phyloP scores from a whole-genome alignment of 2,797 vertebrate genomes.

The Lates japonicus region DNA sequence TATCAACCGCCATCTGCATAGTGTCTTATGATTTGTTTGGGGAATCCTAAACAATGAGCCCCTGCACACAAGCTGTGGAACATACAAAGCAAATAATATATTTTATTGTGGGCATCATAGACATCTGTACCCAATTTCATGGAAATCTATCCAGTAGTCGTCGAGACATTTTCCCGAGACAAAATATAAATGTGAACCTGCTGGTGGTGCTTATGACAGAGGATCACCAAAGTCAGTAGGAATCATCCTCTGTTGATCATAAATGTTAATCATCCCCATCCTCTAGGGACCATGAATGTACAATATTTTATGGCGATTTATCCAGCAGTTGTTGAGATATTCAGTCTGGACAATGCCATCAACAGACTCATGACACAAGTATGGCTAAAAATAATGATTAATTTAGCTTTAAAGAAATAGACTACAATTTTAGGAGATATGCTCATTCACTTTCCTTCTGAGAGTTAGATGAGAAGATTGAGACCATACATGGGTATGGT shows the following conservation, averaged over 20 bases:
- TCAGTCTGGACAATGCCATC: neutral
- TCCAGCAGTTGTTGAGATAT: neutral
- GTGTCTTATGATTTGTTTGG: constrained; percentile 61
- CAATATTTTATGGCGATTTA: neutral
- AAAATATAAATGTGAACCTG: neutral
- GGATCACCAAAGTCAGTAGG: neutral
- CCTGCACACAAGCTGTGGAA: constrained; percentile 38
- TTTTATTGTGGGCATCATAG: neutral
- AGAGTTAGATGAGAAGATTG: no score
- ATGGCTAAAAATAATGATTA: neutral
- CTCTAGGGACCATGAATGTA: neutral
- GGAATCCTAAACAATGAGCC: constrained; percentile 48
- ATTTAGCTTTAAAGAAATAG: no score
- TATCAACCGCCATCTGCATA: constrained; percentile 75
- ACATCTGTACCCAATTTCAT: neutral
- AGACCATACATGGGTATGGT: neutral
- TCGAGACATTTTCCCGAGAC: no score
- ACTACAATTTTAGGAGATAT: no score
- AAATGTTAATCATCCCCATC: neutral
- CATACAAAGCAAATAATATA: constrained; percentile 24
- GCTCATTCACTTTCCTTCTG: no score
- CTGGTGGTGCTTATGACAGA: neutral
- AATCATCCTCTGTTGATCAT: neutral
- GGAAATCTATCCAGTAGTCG: neutral
- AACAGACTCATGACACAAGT: neutral